Evolutionary conservation across 2,113 vertebrate species (phyloP).

Genomic region (Pteruthius melanotis): DNA sequence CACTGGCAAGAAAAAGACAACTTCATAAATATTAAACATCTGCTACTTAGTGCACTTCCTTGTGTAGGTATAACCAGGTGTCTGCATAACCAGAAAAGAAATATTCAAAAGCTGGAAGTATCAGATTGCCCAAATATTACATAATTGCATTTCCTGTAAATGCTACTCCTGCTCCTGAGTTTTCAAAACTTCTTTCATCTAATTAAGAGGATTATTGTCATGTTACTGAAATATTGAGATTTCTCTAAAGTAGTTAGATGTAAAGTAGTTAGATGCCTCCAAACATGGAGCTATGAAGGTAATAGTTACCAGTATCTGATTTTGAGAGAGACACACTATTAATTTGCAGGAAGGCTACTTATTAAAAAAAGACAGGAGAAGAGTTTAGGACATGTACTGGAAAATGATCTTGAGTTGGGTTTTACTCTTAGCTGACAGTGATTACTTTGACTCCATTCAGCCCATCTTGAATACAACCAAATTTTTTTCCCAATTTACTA

Average conservation of each 20-base stretch:
- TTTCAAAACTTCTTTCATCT: not conserved
- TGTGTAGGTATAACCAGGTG: not conserved
- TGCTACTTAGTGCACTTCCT: not conserved
- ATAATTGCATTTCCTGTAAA: not conserved
- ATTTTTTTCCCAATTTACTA: not conserved
- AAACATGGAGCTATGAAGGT: not conserved
- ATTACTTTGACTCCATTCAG: not conserved
- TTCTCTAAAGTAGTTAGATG: not conserved
- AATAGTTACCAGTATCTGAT: not conserved
- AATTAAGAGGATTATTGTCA: not conserved
- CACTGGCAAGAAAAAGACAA: conserved; percentile 1
- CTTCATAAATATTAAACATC: conserved; percentile 13
- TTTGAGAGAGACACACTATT: not conserved
- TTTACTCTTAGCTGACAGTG: not conserved
- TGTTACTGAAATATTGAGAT: not conserved
- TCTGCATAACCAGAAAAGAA: not conserved
- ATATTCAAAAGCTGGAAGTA: conserved; percentile 1
- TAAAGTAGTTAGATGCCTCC: not conserved
- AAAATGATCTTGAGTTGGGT: not conserved
- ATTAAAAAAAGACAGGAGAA: not conserved
- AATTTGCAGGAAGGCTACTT: not conserved
- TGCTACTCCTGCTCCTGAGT: not conserved
- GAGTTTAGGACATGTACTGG: not conserved
- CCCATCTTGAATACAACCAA: not conserved
- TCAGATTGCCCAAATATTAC: not conserved